A percentile compares a stretch with the other conserved stretches of the same genome.
phyloP scores from a whole-genome alignment of 2,113 vertebrate genomes.

The Callaeas wilsoni region DNA sequence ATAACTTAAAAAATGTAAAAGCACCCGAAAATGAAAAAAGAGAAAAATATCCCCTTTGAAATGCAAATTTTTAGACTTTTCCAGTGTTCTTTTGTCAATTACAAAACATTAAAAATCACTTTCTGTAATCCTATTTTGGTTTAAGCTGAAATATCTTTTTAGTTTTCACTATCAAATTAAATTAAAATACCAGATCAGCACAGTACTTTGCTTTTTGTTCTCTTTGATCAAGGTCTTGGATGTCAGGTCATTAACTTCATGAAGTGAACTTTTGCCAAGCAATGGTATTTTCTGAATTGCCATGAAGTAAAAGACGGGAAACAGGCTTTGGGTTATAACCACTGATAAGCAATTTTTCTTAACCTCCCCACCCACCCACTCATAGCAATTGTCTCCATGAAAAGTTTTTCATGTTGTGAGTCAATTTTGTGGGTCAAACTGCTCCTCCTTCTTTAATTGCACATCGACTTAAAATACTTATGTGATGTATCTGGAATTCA shows the following conservation, averaged over 20 bases:
- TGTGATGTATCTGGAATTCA: neutral
- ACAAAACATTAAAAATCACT: neutral
- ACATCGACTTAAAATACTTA: neutral
- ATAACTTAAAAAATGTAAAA: neutral
- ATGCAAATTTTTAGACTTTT: neutral
- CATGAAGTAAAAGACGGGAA: neutral
- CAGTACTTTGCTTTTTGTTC: neutral
- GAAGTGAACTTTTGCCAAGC: neutral
- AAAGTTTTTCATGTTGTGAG: neutral
- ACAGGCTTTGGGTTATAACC: neutral
- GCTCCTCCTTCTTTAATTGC: neutral
- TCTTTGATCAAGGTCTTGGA: neutral
- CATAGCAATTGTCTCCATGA: neutral
- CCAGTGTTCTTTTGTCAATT: neutral
- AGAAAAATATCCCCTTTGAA: accelerated
- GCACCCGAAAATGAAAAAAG: accelerated
- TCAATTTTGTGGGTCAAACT: neutral
- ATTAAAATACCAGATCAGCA: neutral
- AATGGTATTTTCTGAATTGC: neutral
- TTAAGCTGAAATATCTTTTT: neutral
- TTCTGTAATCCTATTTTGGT: neutral
- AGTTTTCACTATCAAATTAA: neutral
- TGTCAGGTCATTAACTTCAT: neutral
- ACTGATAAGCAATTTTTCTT: neutral
- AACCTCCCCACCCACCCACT: neutral